Conservation (phyloP, 2,113 vertebrate genomes). For the Apus apus region DNA sequence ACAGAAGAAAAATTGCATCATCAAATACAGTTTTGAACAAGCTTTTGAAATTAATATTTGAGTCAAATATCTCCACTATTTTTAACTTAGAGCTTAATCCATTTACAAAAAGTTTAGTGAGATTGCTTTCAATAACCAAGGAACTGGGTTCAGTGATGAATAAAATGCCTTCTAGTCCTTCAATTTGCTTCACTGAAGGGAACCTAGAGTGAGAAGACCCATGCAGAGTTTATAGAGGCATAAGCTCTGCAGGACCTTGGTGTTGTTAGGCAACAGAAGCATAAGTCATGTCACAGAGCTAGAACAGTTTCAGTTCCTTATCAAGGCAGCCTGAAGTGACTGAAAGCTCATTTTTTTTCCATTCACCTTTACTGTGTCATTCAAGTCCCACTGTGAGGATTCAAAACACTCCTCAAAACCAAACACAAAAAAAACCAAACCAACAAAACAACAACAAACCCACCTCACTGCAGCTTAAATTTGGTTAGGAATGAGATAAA, state of each 20-base stretch:
- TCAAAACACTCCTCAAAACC: background rate
- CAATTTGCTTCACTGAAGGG: background rate
- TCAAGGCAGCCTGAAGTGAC: background rate
- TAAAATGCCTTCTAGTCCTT: background rate
- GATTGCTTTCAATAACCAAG: background rate
- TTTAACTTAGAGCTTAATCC: background rate
- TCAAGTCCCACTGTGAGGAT: background rate
- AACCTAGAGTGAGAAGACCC: background rate
- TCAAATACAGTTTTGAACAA: background rate
- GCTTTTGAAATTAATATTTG: background rate
- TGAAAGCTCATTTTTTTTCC: background rate
- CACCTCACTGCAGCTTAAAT: background rate
- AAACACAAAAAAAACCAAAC: background rate
- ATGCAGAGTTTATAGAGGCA: background rate
- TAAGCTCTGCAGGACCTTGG: background rate
- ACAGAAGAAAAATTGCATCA: background rate
- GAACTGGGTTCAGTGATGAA: background rate
- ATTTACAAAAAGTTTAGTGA: background rate
- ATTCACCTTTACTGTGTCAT: background rate
- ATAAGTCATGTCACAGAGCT: background rate
- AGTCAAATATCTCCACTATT: background rate
- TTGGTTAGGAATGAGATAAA: background rate
- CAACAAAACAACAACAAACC: background rate
- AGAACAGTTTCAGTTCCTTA: background rate
- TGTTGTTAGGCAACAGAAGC: background rate